These are phyloP conservation scores for Chlorodrepanis virens DNA, from an alignment of 2,113 vertebrate genomes.

Conservation along the genomic window DNA sequence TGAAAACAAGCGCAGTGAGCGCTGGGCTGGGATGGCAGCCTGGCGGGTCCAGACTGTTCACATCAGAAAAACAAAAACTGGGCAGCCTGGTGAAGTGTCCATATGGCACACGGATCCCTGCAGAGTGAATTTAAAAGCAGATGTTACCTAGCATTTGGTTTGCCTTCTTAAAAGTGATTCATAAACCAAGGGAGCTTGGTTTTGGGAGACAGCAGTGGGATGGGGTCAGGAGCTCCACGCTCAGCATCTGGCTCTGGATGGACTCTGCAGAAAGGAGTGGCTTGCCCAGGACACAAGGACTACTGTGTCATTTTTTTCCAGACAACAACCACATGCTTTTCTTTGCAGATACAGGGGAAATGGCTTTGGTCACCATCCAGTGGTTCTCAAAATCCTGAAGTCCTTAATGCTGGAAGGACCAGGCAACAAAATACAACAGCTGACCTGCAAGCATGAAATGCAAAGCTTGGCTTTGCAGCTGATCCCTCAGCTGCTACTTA, in stretches of 20 bases:
- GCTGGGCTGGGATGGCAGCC: accelerated
- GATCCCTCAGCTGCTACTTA: constrained; percentile 24
- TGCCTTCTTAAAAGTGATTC: background rate
- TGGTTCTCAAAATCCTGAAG: background rate
- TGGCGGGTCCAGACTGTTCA: background rate
- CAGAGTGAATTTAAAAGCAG: background rate
- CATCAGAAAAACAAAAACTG: background rate
- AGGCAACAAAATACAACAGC: background rate
- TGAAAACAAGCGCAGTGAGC: background rate
- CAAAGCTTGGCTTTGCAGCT: constrained; percentile 32
- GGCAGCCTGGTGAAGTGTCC: background rate
- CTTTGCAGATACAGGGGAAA: background rate
- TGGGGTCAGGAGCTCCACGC: accelerated
- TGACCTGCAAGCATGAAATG: constrained; percentile 46
- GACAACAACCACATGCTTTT: background rate
- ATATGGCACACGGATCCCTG: accelerated
- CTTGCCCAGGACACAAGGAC: background rate
- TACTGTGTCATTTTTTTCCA: background rate
- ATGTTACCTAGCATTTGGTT: background rate
- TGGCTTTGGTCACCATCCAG: background rate
- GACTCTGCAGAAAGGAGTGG: background rate
- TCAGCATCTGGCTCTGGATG: background rate
- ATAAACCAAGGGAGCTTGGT: background rate
- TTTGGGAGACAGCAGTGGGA: background rate
- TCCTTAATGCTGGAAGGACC: background rate